These are phyloP conservation scores for Daphoenositta chrysoptera DNA, from an alignment of 2,113 vertebrate species.

Conservation along the genomic window DNA sequence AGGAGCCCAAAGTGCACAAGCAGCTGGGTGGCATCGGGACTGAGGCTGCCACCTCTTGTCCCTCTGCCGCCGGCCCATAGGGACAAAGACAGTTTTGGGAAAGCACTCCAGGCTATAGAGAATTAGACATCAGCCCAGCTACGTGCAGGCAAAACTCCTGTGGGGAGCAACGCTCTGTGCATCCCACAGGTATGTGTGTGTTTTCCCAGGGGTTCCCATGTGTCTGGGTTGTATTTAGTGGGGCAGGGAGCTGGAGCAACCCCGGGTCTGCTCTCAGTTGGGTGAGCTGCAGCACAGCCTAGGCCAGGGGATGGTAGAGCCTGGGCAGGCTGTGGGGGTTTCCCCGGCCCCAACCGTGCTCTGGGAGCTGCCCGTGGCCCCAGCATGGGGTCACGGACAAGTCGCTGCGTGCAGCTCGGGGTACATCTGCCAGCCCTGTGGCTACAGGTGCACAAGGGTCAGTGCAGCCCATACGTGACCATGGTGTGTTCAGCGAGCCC, in stretches of 20 bases:
- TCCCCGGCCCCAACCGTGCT: rapidly evolving
- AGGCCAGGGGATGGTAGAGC: rapidly evolving
- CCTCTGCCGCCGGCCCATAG: background rate
- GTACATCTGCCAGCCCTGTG: rapidly evolving
- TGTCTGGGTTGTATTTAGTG: background rate
- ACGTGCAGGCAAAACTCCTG: rapidly evolving
- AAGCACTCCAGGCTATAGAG: background rate
- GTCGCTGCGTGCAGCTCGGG: rapidly evolving
- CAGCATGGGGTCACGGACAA: rapidly evolving
- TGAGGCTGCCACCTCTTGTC: background rate
- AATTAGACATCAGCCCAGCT: background rate
- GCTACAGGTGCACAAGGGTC: rapidly evolving
- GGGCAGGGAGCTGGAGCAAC: background rate
- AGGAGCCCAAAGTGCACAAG: background rate
- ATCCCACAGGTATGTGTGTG: rapidly evolving
- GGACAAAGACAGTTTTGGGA: background rate
- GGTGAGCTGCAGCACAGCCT: background rate
- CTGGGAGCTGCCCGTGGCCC: background rate
- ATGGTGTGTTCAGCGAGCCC: rapidly evolving
- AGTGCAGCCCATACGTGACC: rapidly evolving
- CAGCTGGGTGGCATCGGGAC: rapidly evolving
- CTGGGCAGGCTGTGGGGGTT: background rate
- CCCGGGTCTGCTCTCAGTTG: rapidly evolving
- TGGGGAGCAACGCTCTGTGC: rapidly evolving
- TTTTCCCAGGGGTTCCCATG: rapidly evolving